Percentiles rank a stretch among this genome's conserved stretches.
These are phyloP conservation scores for Lycocerus yunnanus DNA, from an alignment of 2,888 invertebrate species.

Conservation along the genomic window DNA sequence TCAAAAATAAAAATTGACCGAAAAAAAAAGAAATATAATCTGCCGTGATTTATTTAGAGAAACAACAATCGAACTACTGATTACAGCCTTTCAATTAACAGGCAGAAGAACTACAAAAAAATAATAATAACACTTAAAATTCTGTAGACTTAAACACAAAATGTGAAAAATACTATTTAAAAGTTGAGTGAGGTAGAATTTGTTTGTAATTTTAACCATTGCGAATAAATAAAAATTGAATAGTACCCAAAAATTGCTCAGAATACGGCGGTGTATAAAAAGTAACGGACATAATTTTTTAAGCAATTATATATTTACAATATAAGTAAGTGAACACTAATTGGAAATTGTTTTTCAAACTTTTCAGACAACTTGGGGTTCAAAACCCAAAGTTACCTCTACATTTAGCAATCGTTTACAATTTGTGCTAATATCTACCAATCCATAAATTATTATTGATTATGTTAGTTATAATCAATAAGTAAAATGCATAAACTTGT, in stretches of 20 bases:
- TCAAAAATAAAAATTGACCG: not conserved
- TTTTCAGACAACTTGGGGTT: conserved; percentile 17
- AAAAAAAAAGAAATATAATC: conserved; percentile 46
- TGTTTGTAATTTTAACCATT: conserved; percentile 45
- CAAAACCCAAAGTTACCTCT: conserved; percentile 33
- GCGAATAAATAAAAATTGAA: conserved; percentile 23
- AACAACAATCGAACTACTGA: conserved; percentile 30
- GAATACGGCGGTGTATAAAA: conserved; percentile 22
- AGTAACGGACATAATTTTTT: conserved; percentile 24
- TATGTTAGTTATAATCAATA: conserved; percentile 18
- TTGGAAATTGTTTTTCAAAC: conserved; percentile 50
- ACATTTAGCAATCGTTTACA: conserved; percentile 44
- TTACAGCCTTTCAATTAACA: conserved; percentile 50
- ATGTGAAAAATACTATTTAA: conserved; percentile 40
- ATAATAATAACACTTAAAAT: conserved; percentile 37
- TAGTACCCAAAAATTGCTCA: not conserved
- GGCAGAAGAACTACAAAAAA: conserved; percentile 43
- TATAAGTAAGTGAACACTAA: conserved; percentile 42
- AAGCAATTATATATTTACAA: conserved; percentile 42
- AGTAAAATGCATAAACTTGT: conserved; percentile 15
- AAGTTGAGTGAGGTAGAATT: conserved; percentile 53
- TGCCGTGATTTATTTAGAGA: conserved; percentile 25
- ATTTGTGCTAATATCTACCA: conserved; percentile 46
- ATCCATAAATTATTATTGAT: conserved; percentile 27
- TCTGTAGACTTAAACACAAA: conserved; percentile 34